These are phyloP conservation scores for Aphelocoma californica DNA, from an alignment of 2,797 vertebrate species.

Conservation along the genomic window DNA sequence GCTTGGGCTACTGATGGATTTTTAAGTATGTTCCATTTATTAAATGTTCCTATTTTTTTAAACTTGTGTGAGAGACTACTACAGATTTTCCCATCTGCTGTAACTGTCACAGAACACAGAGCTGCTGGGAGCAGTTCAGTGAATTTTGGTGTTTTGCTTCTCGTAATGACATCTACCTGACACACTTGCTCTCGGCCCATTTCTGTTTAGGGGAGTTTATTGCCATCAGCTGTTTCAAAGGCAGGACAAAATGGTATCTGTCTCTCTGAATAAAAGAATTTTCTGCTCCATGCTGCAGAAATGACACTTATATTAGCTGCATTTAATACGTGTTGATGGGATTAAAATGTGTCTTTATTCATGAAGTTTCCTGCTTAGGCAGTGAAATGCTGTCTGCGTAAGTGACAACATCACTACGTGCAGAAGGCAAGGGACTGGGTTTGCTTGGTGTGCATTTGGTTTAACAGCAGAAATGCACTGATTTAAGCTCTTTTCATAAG, in stretches of 20 bases:
- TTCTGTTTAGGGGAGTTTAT: not conserved
- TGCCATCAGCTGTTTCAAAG: not conserved
- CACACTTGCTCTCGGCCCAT: not conserved
- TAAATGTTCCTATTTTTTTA: not conserved
- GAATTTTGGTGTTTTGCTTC: not conserved
- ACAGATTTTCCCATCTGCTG: not conserved
- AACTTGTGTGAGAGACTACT: not conserved
- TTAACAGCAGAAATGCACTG: not conserved
- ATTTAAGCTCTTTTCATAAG: not conserved
- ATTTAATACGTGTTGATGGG: constrained; percentile 68
- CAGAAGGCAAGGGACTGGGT: not conserved
- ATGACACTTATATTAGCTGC: constrained; percentile 60
- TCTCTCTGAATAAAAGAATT: constrained; percentile 22
- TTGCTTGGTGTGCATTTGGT: not conserved
- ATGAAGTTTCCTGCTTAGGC: constrained; percentile 33
- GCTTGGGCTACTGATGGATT: constrained; percentile 3
- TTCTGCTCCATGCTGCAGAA: constrained; percentile 20
- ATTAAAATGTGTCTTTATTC: constrained; percentile 66
- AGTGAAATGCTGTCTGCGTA: constrained; percentile 39
- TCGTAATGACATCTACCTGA: not conserved
- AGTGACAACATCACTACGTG: not conserved
- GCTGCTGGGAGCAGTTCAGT: not conserved
- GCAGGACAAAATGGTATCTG: not conserved
- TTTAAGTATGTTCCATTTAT: constrained; percentile 7
- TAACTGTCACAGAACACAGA: not conserved